phyloP scores from a whole-genome alignment of 2,113 vertebrate species.

The Hipposideros armiger region DNA sequence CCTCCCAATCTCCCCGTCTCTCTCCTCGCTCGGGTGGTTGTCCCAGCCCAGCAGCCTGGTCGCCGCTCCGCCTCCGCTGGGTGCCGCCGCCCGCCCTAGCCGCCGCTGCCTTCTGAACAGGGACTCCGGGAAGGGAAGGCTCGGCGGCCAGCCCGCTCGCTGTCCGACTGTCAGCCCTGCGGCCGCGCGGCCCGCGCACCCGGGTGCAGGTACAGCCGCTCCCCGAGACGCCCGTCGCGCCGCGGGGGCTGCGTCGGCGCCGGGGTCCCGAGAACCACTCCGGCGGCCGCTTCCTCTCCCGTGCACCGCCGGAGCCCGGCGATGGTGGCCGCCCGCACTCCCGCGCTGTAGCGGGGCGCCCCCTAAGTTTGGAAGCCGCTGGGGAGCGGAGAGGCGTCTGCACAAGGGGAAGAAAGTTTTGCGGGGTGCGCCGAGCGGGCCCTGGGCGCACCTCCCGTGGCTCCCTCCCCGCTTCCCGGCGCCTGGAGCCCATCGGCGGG shows the following conservation, averaged over 20 bases:
- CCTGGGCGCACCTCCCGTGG: conserved; percentile 22
- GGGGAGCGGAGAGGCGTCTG: conserved; percentile 44
- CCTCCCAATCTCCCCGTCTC: conserved; percentile 43
- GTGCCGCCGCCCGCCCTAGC: conserved; percentile 25
- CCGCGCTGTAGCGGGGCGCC: conserved; percentile 73
- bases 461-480: conserved; percentile 38
- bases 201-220: background rate
- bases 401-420: conserved; percentile 75
- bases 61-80: conserved; percentile 11
- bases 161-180: background rate
- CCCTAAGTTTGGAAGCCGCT: conserved; percentile 70
- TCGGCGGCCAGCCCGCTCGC: background rate
- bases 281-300: conserved; percentile 19
- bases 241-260: background rate
- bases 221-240: background rate
- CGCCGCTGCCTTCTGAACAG: background rate
- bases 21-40: conserved; percentile 49
- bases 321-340: conserved; percentile 75
- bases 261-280: background rate
- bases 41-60: conserved; percentile 28
- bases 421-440: conserved; percentile 54
- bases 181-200: background rate
- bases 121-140: conserved; percentile 50
- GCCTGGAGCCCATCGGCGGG: conserved; percentile 36
- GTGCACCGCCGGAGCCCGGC: conserved; percentile 33